Conservation (phyloP, 1,140 invertebrate genomes). For the Sycobia sp. region DNA sequence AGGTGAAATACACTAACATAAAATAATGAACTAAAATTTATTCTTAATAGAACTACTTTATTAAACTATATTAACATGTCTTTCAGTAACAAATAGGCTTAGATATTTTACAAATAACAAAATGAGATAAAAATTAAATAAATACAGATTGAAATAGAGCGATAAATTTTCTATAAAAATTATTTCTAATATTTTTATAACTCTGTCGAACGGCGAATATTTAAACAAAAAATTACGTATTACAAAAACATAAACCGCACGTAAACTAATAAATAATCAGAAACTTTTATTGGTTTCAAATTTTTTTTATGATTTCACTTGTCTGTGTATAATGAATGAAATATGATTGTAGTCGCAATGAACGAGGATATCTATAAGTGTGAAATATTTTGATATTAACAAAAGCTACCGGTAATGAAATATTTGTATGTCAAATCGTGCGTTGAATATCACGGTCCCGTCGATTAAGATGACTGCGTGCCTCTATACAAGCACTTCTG, state of each 20-base stretch:
- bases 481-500: background rate
- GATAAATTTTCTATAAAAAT: background rate
- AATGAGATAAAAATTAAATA: constrained; percentile 28
- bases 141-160: constrained; percentile 17
- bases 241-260: background rate
- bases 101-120: constrained; percentile 30
- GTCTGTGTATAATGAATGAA: constrained; percentile 27
- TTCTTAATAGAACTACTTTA: constrained; percentile 26
- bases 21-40: constrained; percentile 20
- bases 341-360: constrained; percentile 19
- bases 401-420: constrained; percentile 29
- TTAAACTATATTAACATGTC: constrained; percentile 28
- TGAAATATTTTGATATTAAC: constrained; percentile 6
- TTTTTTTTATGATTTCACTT: constrained; percentile 29
- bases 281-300: background rate
- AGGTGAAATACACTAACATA: constrained; percentile 28
- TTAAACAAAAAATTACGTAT: constrained; percentile 4
- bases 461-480: constrained; percentile 27
- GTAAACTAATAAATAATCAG: background rate
- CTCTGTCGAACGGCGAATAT: background rate
- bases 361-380: constrained; percentile 13
- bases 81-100: constrained; percentile 24
- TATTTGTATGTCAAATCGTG: constrained; percentile 24
- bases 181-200: background rate
- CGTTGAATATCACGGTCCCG: constrained; percentile 9